Base-by-base conservation (phyloP, 2,888 invertebrate species). In the Metellina segmentata region DNA sequence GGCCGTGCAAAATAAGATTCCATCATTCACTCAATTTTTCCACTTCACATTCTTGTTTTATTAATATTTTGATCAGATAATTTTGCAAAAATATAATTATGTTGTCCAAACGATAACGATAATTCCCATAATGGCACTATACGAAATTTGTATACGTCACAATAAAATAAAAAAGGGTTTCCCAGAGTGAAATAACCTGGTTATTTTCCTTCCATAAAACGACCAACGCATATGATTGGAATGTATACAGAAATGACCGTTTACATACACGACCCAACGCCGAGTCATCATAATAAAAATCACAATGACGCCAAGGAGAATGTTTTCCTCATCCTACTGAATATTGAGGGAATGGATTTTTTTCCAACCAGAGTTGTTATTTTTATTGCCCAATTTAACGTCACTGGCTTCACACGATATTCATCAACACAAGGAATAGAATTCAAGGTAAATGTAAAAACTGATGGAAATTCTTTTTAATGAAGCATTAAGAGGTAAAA, bases 311-410 rank as follows among this genome's bases (percentile, higher is more conserved):
- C 52, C 52, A 20, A 11, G n/a, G 34, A 53, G 34, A 61, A 69
- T n/a, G 16, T 16, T 53, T 79, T 79, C 79, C 61, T 61, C 52
- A 79, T 79, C 34, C 34, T 34, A 79, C 61, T 61, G 85, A 53
- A 77, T 9, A n/a, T 48, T 20, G 52, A 16, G 20, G 8, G 51
- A 49, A 61, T 70, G 83, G 51, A 11, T 78, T 86, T 79, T 78
- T 86, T 78, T 20, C 71, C 49, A 71, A 79, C 20, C 48, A 61
- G 71, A 20, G 70, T 77, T 85, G 70, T 77, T 85, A 53, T 77
- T 78, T 86, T 79, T 79, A 86, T 72, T 78, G 49, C 52, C 71
- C 78, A 79, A 71, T 86, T 86, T 79, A 19, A 69, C 51, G 71
- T 69, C 79, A 61, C 79, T 61, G 79, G 53, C 53, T 79, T 61